phyloP scores from a whole-genome alignment of 2,888 invertebrate species.

The Cephus nigrinus region DNA sequence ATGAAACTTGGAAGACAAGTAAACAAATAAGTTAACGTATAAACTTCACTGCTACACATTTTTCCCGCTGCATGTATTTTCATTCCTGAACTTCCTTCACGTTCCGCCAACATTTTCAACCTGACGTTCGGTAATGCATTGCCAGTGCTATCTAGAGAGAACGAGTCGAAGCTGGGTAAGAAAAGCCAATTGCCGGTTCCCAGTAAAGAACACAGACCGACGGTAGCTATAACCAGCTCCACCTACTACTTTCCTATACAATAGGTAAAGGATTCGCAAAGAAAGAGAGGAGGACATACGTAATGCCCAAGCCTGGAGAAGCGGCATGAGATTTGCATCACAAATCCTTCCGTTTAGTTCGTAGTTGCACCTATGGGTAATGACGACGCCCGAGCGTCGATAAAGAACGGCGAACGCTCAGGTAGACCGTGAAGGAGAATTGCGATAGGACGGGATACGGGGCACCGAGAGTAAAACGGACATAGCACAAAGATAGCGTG shows the following conservation, averaged over 20 bases:
- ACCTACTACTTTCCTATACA: not conserved
- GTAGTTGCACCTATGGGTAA: constrained; percentile 32
- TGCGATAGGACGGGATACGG: not conserved
- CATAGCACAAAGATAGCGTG: not conserved
- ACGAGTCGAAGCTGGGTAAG: not conserved
- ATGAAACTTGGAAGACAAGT: not conserved
- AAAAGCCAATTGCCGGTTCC: not conserved
- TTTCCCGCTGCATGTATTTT: not conserved
- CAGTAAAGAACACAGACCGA: not conserved
- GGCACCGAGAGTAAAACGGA: not conserved
- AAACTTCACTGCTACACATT: not conserved
- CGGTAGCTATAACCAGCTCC: not conserved
- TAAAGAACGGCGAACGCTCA: constrained; percentile 27
- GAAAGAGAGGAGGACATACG: not conserved
- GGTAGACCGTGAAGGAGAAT: not conserved
- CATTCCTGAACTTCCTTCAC: not conserved
- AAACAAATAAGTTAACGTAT: not conserved
- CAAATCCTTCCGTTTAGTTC: constrained; percentile 46
- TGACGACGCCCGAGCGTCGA: constrained; percentile 41
- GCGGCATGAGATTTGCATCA: constrained; percentile 57
- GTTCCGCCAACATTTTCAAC: not conserved
- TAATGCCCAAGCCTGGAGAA: constrained; percentile 21
- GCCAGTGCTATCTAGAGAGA: not conserved
- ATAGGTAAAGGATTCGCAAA: constrained; percentile 8
- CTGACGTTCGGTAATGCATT: not conserved